These are phyloP conservation scores for Campylorhamphus procurvoides DNA, from an alignment of 2,113 vertebrate genomes.

Conservation along the genomic window DNA sequence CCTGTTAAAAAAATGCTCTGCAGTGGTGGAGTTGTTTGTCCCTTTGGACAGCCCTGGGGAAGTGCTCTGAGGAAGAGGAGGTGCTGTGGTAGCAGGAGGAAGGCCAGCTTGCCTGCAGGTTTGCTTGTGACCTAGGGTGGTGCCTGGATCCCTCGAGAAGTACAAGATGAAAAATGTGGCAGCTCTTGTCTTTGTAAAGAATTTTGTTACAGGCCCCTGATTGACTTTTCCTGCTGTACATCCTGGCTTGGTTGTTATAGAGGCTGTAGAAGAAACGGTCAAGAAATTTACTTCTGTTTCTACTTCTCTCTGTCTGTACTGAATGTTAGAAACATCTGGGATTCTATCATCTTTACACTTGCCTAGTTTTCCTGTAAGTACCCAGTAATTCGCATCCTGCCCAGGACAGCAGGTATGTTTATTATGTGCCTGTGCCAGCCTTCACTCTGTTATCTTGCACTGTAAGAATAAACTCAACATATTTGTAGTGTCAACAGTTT, in stretches of 20 bases:
- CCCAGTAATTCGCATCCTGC: not conserved
- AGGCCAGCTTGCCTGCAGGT: not conserved
- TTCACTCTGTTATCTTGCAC: not conserved
- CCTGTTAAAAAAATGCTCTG: not conserved
- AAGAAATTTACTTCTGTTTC: not conserved
- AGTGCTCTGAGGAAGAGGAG: not conserved
- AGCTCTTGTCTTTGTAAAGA: not conserved
- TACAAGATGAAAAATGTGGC: not conserved
- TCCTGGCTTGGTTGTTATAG: not conserved
- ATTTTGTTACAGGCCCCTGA: not conserved
- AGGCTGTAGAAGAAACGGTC: not conserved
- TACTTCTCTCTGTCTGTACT: not conserved
- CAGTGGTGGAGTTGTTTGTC: not conserved
- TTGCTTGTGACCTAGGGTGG: not conserved
- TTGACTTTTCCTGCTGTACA: not conserved
- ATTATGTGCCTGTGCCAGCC: not conserved
- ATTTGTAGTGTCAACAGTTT: not conserved
- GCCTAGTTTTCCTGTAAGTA: not conserved
- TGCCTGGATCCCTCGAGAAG: not conserved
- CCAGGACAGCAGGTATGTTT: not conserved
- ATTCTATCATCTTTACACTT: not conserved
- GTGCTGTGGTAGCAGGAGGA: not conserved
- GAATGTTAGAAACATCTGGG: not conserved
- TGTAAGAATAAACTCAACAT: not conserved
- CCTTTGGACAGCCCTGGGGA: not conserved